Base-by-base conservation (phyloP, 2,797 vertebrate species). In the Toxotes lorentzi region DNA sequence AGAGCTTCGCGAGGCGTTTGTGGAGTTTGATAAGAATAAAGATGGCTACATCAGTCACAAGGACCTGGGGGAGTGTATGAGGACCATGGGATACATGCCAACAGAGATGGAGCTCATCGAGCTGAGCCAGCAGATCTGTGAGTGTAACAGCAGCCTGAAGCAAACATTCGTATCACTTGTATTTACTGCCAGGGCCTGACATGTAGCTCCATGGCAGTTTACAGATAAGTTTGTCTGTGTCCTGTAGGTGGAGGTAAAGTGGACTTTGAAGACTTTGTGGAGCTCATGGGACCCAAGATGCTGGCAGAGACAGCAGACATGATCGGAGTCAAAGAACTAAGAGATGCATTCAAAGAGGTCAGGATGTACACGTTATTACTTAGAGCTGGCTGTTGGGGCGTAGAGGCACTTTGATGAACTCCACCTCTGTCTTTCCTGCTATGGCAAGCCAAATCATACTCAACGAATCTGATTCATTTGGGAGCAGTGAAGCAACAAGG, bases 101-200 rank as follows among this genome's bases (percentile, higher is more conserved):
- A 99, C 98, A 0, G 98, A 99, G 94, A 99, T 99, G 98, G 98
- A 99, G 88, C 97, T 99, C 84, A 99, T 99, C 0, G 97, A 98
- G 87, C 94, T 99, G 73, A 98, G 97, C 51, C 98, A 99, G 93
- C 95, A 97, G 86, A 97, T 98, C 86, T 93, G 97, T 98, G 84
- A 95, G 95, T 93, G 17, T 7, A 68, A n/a, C 50, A 10, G n/a
- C 14, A 45, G 35, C 4, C 21, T 53, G 56, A 54, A 71, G 7
- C 21, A 54, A 38, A 38, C 10, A 38, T 2, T 9, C 3, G 7
- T 10, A 21, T 48, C 47, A 8, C 19, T 23, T 53, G 1, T 23
- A 30, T 54, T 54, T n/a, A 13, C 30, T 40, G 41, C 2, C 34
- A 35, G 32, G 0, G 2, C 2, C 30, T n/a, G n/a, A 23, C 7